Base-by-base conservation (phyloP, 2,888 invertebrate species). In the Lasius fuliginosus region DNA sequence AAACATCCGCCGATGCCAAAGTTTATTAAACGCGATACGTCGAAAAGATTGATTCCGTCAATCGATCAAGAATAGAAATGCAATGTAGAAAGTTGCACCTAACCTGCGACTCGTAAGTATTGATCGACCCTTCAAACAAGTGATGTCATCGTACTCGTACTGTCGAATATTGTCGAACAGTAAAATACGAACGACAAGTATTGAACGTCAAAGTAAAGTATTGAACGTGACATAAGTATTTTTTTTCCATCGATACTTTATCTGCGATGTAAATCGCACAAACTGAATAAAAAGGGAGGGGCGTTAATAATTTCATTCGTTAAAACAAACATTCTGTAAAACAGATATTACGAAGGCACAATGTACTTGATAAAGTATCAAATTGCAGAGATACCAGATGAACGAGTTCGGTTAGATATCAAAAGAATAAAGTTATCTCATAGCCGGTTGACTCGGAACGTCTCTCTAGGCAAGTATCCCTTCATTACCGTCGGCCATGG, bases 1-100 rank as follows among this genome's bases (percentile, higher is more conserved):
- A 33, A 33, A 23, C 23, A 64, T 75, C n/a, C 64, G 33, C n/a
- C 23, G 46, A 75, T n/a, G 23, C 12, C 36, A 36, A 64, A 64
- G 11, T 49, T 64, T 18, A 42, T n/a, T 49, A 75, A 64, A 75
- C 23, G 33, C 46, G 23, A n/a, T 46, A 33, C n/a, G 64, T 15
- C 27, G n/a, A 40, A n/a, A 46, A 9, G 23, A 64, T 15, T 33
- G 42, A 75, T 75, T 75, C 46, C 33, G 46, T 64, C 23, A 9
- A 49, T 62, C 46, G 75, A 75, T 64, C 33, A 33, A n/a, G 46
- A 33, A 75, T 64, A 49, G 46, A 64, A 30, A 12, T n/a, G 74
- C 73, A 12, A 5, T 27, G 18, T 46, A 8, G 36, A 49, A 64
- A 65, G 64, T 65, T 65, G 64, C 30, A 53, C 12, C 18, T 15